phyloP scores from a whole-genome alignment of 2,113 vertebrate species.

The Gallinago paraguaiae region DNA sequence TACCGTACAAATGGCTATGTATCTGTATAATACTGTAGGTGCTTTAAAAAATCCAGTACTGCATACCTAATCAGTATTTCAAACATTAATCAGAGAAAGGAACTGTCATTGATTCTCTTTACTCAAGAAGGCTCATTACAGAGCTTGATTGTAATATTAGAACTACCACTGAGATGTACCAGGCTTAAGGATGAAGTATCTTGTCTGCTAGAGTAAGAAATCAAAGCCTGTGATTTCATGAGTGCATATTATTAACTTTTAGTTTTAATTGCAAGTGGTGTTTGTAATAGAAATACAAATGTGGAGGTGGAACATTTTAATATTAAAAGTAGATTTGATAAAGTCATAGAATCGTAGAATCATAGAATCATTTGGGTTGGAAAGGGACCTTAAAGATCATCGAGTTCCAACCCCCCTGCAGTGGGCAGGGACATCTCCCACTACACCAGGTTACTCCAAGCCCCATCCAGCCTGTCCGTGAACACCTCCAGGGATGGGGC shows the following conservation, averaged over 20 bases:
- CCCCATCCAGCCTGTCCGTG: too few relatives aligned
- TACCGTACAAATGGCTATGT: neutral
- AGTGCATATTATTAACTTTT: neutral
- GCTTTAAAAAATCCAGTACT: neutral
- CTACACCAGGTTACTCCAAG: too few relatives aligned
- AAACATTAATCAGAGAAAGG: constrained; percentile 25
- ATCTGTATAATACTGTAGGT: neutral
- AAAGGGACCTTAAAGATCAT: neutral
- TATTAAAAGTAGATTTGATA: neutral
- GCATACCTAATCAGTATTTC: constrained; percentile 27
- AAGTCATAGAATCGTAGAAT: neutral
- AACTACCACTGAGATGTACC: constrained; percentile 40
- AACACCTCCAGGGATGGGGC: too few relatives aligned
- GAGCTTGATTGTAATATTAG: constrained; percentile 38
- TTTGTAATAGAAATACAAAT: neutral
- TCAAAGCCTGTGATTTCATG: constrained; percentile 18
- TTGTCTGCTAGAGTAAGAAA: constrained; percentile 34
- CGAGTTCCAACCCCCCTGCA: too few relatives aligned
- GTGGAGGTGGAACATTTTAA: neutral
- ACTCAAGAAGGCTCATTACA: constrained; percentile 25
- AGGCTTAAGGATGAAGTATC: neutral
- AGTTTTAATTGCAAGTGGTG: neutral
- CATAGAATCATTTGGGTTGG: neutral
- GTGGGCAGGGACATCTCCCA: too few relatives aligned
- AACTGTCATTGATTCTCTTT: constrained; percentile 17